phyloP scores from a whole-genome alignment of 1,140 invertebrate species.

The Dinothrombium tinctorium region DNA sequence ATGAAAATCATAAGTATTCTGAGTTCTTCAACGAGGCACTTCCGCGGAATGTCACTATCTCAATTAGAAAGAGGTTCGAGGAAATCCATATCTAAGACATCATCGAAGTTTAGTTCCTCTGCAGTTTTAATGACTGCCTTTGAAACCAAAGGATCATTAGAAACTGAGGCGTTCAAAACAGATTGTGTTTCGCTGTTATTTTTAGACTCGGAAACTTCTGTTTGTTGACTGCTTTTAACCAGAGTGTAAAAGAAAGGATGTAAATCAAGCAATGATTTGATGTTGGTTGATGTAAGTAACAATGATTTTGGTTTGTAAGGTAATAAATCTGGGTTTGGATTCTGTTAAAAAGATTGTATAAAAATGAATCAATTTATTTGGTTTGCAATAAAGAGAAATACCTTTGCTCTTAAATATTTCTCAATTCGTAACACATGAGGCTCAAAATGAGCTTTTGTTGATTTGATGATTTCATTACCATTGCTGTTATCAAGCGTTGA shows the following conservation, averaged over 20 bases:
- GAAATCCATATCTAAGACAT: constrained; percentile 11
- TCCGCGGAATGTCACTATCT: no score
- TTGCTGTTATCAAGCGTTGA: no score
- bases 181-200: background rate
- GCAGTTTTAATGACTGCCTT: background rate
- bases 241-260: constrained; percentile 57
- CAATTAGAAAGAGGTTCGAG: no score
- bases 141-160: background rate
- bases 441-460: constrained; percentile 31
- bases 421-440: constrained; percentile 48
- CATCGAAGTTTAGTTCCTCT: constrained; percentile 8
- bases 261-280: constrained; percentile 45
- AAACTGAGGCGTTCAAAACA: background rate
- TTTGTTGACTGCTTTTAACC: background rate
- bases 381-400: constrained; percentile 21
- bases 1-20: no score
- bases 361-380: background rate
- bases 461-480: no score
- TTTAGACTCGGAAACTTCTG: background rate
- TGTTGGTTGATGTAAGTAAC: constrained; percentile 37
- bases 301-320: constrained; percentile 32
- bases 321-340: constrained; percentile 26
- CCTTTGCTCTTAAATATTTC: constrained; percentile 38
- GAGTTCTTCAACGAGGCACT: no score
- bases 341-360: constrained; percentile 15